Percentiles rank a stretch among this genome's conserved stretches.
These are phyloP conservation scores for Anneissia japonica DNA, from an alignment of 35 echinoderm and acorn worm genomes.

Conservation along the genomic window DNA sequence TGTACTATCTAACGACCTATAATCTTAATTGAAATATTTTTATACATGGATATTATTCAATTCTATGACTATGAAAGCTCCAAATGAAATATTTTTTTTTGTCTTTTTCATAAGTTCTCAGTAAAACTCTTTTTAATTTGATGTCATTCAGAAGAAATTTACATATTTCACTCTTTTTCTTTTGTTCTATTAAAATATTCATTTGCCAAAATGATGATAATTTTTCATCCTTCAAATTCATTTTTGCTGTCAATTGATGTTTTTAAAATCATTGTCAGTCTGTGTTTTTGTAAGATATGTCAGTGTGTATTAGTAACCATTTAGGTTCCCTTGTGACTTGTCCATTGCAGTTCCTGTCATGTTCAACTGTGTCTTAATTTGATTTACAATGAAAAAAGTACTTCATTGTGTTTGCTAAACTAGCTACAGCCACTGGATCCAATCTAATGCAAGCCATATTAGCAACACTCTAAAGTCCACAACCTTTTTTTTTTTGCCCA, in stretches of 20 bases:
- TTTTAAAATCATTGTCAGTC: background rate
- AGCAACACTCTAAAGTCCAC: background rate
- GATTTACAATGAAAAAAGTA: background rate
- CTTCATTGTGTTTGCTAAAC: background rate
- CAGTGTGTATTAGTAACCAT: background rate
- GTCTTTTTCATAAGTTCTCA: background rate
- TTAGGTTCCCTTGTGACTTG: background rate
- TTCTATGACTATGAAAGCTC: background rate
- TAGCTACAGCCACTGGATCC: background rate
- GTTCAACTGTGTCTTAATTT: background rate
- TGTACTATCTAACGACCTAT: background rate
- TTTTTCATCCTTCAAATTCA: no score
- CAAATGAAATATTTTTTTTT: background rate
- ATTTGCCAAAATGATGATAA: no score
- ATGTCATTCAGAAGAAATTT: no score
- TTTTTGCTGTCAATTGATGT: background rate
- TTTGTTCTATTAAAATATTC: no score
- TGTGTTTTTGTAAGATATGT: background rate
- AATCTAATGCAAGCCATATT: background rate
- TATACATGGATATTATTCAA: background rate
- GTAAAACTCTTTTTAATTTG: no score
- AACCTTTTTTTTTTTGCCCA: background rate
- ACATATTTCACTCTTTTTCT: no score
- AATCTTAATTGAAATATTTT: background rate
- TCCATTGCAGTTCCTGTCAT: background rate